Evolutionary conservation across 2,888 invertebrate species (phyloP).

Genomic region (Cosmia trapezina): DNA sequence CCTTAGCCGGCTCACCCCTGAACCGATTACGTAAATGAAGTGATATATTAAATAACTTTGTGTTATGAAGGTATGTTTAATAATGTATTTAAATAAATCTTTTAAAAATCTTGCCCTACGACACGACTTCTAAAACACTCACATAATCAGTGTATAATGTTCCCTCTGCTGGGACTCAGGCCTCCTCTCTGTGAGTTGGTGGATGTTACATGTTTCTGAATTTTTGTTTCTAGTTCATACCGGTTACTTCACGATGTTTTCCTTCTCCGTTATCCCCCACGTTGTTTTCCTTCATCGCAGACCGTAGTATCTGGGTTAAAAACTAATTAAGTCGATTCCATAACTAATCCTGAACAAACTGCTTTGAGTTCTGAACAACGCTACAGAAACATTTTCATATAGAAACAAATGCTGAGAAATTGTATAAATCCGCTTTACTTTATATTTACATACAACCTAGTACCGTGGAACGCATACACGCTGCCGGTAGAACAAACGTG

Average conservation of each 20-base stretch:
- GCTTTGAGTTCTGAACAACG: neutral
- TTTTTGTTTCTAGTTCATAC: neutral
- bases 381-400: slow-evolving; percentile 22
- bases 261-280: neutral
- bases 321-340: neutral
- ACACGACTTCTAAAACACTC: no score
- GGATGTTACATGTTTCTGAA: neutral
- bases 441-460: slow-evolving; percentile 39
- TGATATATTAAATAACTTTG: neutral
- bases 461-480: slow-evolving; percentile 30
- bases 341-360: neutral
- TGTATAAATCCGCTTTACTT: slow-evolving; percentile 33
- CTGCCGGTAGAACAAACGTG: slow-evolving; percentile 23
- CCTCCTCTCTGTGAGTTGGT: neutral
- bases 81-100: no score
- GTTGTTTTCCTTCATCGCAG: neutral
- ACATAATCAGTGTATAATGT: neutral
- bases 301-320: neutral
- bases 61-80: neutral
- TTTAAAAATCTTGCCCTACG: no score
- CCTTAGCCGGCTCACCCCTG: neutral
- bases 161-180: neutral
- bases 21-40: neutral
- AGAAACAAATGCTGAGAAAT: slow-evolving; percentile 41
- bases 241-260: neutral